These are phyloP conservation scores for Xenopus laevis DNA, from an alignment of 2,113 vertebrate genomes.

Conservation along the genomic window DNA sequence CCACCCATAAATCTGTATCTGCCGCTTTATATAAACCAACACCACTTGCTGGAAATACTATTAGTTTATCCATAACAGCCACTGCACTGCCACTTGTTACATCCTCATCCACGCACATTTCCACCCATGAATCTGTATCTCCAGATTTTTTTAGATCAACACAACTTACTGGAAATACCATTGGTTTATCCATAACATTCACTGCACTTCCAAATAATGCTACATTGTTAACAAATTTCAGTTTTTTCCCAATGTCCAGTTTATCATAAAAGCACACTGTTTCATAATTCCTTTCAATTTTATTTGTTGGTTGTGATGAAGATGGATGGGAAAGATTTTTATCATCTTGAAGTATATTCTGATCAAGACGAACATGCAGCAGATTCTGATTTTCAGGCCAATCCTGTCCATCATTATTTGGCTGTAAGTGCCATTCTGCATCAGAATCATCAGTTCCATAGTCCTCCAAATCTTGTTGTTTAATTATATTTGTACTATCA, in stretches of 20 bases:
- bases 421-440: neutral
- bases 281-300: too few relatives aligned
- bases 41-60: neutral
- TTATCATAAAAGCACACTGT: neutral
- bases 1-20: neutral
- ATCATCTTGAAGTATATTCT: neutral
- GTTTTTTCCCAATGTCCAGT: neutral
- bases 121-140: neutral
- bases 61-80: neutral
- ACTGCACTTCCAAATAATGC: too few relatives aligned
- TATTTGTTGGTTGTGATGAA: too few relatives aligned
- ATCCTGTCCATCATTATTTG: too few relatives aligned
- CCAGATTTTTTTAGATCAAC: neutral
- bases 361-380: neutral
- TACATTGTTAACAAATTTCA: neutral
- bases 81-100: neutral
- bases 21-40: neutral
- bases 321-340: too few relatives aligned
- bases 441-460: neutral
- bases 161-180: neutral
- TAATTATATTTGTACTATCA: too few relatives aligned
- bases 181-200: neutral
- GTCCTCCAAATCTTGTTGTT: neutral
- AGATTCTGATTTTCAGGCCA: neutral
- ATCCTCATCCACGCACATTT: neutral